Evolutionary conservation across 2,888 invertebrate genomes (phyloP).

Genomic region (Lasioglossum lativentre): DNA sequence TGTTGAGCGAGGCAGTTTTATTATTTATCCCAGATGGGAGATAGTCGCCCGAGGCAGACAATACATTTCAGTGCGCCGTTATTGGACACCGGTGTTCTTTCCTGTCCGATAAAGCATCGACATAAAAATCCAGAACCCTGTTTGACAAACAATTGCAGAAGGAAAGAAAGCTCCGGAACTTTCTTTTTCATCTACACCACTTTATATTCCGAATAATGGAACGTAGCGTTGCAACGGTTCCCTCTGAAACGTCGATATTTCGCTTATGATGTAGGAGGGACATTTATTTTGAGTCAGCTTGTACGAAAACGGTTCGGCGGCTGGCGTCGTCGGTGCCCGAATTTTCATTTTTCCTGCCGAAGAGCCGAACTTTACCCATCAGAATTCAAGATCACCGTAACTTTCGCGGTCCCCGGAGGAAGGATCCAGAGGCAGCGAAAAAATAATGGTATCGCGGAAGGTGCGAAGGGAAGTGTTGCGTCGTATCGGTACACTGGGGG

Average conservation of each 20-base stretch:
- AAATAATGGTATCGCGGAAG: constrained; percentile 6
- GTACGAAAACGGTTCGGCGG: neutral
- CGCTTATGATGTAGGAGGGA: neutral
- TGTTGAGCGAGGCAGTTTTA: neutral
- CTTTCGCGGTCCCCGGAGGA: neutral
- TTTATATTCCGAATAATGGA: neutral
- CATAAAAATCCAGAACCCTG: neutral
- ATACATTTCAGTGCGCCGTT: constrained; percentile 5
- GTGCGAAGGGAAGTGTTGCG: neutral
- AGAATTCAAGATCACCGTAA: constrained; percentile 10
- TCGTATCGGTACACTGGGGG: neutral
- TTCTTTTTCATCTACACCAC: neutral
- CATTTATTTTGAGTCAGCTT: constrained; percentile 11
- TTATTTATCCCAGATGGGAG: neutral
- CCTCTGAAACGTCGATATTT: neutral
- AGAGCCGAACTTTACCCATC: constrained; percentile 2
- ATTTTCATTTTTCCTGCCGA: neutral
- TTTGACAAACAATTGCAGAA: constrained; percentile 4
- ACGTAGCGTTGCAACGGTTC: neutral
- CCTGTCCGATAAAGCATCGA: neutral
- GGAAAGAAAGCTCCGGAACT: neutral
- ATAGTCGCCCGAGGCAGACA: neutral
- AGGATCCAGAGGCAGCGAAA: neutral
- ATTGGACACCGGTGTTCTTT: neutral
- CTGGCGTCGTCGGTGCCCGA: neutral